Percentiles rank a stretch among this genome's conserved stretches.
Evolutionary conservation across 2,797 vertebrate species (phyloP).

Genomic region (Xenops minutus): DNA sequence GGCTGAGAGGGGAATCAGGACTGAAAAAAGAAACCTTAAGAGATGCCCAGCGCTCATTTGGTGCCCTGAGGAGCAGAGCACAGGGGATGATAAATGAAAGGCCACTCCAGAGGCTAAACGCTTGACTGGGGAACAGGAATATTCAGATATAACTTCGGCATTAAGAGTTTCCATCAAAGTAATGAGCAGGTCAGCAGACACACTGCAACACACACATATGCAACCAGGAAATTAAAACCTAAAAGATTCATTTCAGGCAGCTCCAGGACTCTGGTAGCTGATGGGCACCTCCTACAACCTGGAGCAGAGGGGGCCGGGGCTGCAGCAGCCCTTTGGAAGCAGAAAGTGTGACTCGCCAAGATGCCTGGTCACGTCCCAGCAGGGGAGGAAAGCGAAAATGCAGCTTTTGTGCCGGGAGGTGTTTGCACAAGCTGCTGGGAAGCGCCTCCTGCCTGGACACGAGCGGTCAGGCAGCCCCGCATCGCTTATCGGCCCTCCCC

Average conservation of each 20-base stretch:
- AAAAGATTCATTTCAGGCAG: not conserved
- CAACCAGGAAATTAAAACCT: not conserved
- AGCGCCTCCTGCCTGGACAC: not conserved
- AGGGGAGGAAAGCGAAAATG: not conserved
- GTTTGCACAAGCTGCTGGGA: not conserved
- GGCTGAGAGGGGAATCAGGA: not conserved
- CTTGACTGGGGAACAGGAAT: not conserved
- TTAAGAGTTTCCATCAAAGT: not conserved
- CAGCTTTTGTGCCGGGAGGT: not conserved
- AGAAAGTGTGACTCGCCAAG: not conserved
- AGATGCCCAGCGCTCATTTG: not conserved
- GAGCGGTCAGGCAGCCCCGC: fast-evolving
- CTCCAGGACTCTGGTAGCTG: not conserved
- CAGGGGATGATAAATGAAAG: not conserved
- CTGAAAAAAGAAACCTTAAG: not conserved
- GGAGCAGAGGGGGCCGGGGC: not conserved
- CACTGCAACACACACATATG: not conserved
- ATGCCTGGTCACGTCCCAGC: not conserved
- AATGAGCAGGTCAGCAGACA: not conserved
- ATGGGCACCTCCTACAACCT: not conserved
- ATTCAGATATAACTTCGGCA: not conserved
- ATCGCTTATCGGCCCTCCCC: fast-evolving
- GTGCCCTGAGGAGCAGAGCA: not conserved
- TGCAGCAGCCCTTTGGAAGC: not conserved
- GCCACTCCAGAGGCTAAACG: not conserved